phyloP scores from a whole-genome alignment of 2,888 invertebrate species.

The Melanotus villosus region DNA sequence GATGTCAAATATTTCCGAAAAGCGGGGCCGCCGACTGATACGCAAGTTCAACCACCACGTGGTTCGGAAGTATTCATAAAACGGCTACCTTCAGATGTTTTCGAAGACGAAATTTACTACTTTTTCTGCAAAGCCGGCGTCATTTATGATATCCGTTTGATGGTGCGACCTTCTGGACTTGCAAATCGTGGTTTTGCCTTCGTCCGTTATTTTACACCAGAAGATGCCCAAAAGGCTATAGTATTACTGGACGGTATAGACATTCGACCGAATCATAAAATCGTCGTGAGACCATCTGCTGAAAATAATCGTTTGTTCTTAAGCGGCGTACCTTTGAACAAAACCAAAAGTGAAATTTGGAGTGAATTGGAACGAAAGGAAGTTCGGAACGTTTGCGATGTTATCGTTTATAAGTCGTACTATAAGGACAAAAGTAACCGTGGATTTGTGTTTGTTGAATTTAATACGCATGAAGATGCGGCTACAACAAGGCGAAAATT shows the following conservation, averaged over 20 bases:
- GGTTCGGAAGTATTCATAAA: conserved; percentile 81
- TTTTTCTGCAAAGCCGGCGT: conserved; percentile 77
- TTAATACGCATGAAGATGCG: conserved; percentile 80
- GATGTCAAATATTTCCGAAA: not conserved
- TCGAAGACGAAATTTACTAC: conserved; percentile 85
- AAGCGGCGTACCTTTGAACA: conserved; percentile 56
- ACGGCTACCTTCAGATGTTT: conserved; percentile 82
- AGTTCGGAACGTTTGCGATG: conserved; percentile 63
- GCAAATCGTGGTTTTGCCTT: conserved; percentile 85
- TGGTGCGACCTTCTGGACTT: conserved; percentile 86
- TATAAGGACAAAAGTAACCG: conserved; percentile 76
- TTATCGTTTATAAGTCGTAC: conserved; percentile 76
- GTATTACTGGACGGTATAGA: conserved; percentile 76
- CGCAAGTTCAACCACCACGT: not conserved
- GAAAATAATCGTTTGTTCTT: conserved; percentile 61
- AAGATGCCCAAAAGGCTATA: conserved; percentile 77
- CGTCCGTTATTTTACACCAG: conserved; percentile 72
- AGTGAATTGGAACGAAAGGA: conserved; percentile 73
- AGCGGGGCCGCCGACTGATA: not conserved
- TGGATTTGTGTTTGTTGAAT: conserved; percentile 88
- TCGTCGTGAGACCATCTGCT: conserved; percentile 77
- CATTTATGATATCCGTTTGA: conserved; percentile 83
- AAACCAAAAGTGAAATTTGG: conserved; percentile 73
- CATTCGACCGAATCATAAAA: conserved; percentile 74
- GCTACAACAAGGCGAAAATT: conserved; percentile 78